Evolutionary conservation across 2,888 invertebrate species (phyloP).

Genomic region (Trichogramma evanescens): DNA sequence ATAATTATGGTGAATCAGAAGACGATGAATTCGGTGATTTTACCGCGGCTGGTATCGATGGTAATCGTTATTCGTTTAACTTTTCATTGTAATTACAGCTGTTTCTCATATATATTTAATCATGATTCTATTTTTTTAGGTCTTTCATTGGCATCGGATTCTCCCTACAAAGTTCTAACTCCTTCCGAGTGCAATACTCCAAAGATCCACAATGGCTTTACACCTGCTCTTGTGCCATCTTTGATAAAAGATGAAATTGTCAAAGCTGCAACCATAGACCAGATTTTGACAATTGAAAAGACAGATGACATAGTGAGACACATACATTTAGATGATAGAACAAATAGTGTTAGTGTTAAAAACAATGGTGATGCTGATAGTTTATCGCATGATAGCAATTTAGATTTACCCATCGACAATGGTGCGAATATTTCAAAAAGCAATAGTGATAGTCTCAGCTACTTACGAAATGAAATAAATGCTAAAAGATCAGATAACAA

Average conservation of each 20-base stretch:
- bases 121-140: constrained; percentile 26
- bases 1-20: constrained; percentile 51
- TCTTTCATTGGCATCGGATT: constrained; percentile 41
- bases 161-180: constrained; percentile 39
- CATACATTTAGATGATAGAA: constrained; percentile 34
- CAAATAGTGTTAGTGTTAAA: constrained; percentile 29
- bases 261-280: constrained; percentile 25
- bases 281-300: constrained; percentile 37
- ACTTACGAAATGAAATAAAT: constrained; percentile 18
- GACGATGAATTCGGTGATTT: constrained; percentile 53
- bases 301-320: constrained; percentile 34
- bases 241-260: not conserved
- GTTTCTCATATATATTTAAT: not conserved
- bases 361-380: constrained; percentile 24
- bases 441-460: constrained; percentile 25
- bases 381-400: constrained; percentile 23
- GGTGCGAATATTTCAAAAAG: constrained; percentile 25
- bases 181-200: constrained; percentile 37
- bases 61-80: constrained; percentile 24
- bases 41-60: constrained; percentile 42
- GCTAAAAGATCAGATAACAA: constrained; percentile 26
- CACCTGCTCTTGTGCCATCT: constrained; percentile 9
- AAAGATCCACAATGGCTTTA: constrained; percentile 33
- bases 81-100: constrained; percentile 1
- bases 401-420: constrained; percentile 26